phyloP scores from a whole-genome alignment of 2,797 vertebrate genomes.

The Streptopelia turtur region DNA sequence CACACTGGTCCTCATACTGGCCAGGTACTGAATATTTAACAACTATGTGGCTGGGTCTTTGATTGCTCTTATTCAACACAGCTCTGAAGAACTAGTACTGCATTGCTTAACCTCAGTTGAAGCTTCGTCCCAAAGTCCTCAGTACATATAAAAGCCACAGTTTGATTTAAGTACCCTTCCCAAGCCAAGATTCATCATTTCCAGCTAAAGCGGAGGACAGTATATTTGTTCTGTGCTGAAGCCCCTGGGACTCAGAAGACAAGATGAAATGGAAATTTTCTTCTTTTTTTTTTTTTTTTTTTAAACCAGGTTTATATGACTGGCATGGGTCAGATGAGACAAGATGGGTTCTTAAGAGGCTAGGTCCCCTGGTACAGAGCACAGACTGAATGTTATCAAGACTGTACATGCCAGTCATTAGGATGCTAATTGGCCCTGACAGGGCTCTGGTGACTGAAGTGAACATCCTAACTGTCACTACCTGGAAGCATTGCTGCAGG shows the following conservation, averaged over 20 bases:
- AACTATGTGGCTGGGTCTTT: neutral
- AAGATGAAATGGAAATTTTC: slow-evolving; percentile 39
- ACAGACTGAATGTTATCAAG: slow-evolving; percentile 10
- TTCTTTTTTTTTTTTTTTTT: neutral
- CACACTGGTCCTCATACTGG: neutral
- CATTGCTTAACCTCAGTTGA: neutral
- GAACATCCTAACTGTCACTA: slow-evolving; percentile 43
- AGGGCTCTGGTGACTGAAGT: slow-evolving; percentile 51
- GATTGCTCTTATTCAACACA: neutral
- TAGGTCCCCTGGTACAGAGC: slow-evolving; percentile 1
- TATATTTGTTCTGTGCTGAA: slow-evolving; percentile 14
- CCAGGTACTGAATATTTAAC: neutral
- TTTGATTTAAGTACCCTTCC: neutral
- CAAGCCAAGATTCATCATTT: neutral
- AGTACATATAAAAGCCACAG: neutral
- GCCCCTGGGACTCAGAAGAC: slow-evolving; percentile 25
- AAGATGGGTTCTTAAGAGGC: slow-evolving; percentile 31
- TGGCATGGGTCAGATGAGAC: neutral
- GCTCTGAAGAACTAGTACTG: neutral
- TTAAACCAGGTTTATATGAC: neutral
- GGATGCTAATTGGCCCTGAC: slow-evolving; percentile 68
- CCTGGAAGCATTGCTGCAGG: slow-evolving; percentile 65
- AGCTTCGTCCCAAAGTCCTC: neutral
- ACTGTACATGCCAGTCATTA: slow-evolving; percentile 62
- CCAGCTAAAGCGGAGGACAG: neutral